Base-by-base conservation (phyloP, 2,113 vertebrate genomes). In the Xyliphius kryptos region DNA sequence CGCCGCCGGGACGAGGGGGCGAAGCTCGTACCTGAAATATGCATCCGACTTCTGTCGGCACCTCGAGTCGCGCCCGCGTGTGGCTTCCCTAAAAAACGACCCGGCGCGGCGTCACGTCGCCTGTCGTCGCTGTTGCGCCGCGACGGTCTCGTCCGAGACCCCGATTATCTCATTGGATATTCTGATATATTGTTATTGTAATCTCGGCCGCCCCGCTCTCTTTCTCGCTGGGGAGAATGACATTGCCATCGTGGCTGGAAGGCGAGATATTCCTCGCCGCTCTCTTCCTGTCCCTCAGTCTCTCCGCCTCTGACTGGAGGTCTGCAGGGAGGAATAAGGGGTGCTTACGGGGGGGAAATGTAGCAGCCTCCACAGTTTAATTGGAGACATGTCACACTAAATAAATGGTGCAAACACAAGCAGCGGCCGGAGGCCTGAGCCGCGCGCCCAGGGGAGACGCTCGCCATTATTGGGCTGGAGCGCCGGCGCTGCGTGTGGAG, bases 321-420 rank as follows among this genome's bases (percentile, higher is more conserved):
- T 82, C 83, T 85, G 79, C 79, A 76, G 83, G 85, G 84, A 84
- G 84, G 82, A 83, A 86, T 86, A 86, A 86, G 84, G 83, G 84
- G 84, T 85, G 84, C 83, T 85, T 85, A 85, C 85, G 79, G 84
- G 81, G 82, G 81, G 82, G 84, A 76, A 81, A 85, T 85, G 84
- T 83, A 85, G 81, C 82, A 82, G 81, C 82, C 84, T 83, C 83
- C 83, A 80, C 79, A 82, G 84, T 87, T 87, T 89, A 89, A 89
- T 87, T 87, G 86, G 84, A 87, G 86, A 86, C 83, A 82, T 87
- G 87, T 87, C 87, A 87, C 83, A 84, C 82, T 87, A 85, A 87
- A 88, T 87, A 87, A 87, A 87, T 87, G 82, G 87, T 86, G 85
- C 79, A 84, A 86, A 87, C 84, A 82, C 84, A 86, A 85, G 82